Conservation (phyloP, 1,140 invertebrate genomes). For the Ceratitis capitata region DNA sequence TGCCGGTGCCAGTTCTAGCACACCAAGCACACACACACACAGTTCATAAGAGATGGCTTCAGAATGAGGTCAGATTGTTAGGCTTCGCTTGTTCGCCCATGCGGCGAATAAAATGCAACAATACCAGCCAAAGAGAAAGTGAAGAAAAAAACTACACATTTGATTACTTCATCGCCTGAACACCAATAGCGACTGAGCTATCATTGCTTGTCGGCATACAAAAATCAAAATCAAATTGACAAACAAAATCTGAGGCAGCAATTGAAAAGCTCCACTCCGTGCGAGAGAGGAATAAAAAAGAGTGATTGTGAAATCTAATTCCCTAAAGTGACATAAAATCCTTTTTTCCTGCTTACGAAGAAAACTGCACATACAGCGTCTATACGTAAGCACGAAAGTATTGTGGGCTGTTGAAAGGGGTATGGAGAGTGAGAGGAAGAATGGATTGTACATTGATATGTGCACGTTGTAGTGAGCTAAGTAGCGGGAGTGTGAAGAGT, state of each 20-base stretch:
- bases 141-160: background rate
- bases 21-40: no score
- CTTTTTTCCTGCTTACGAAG: background rate
- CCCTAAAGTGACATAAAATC: constrained; percentile 17
- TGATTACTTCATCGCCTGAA: constrained; percentile 4
- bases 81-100: no score
- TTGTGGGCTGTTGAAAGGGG: background rate
- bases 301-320: constrained; percentile 27
- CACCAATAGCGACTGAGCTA: background rate
- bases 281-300: background rate
- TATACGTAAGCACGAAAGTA: no score
- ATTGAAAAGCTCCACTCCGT: background rate
- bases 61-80: no score
- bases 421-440: background rate
- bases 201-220: constrained; percentile 23
- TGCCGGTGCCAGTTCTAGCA: no score
- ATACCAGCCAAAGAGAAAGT: background rate
- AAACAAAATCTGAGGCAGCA: constrained; percentile 10
- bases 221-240: constrained; percentile 32
- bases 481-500: background rate
- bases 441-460: background rate
- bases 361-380: background rate
- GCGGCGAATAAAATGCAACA: no score
- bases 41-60: no score
- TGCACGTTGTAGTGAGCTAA: background rate